Base-by-base conservation (phyloP, 2,797 vertebrate species). In the Onychomys torridus region DNA sequence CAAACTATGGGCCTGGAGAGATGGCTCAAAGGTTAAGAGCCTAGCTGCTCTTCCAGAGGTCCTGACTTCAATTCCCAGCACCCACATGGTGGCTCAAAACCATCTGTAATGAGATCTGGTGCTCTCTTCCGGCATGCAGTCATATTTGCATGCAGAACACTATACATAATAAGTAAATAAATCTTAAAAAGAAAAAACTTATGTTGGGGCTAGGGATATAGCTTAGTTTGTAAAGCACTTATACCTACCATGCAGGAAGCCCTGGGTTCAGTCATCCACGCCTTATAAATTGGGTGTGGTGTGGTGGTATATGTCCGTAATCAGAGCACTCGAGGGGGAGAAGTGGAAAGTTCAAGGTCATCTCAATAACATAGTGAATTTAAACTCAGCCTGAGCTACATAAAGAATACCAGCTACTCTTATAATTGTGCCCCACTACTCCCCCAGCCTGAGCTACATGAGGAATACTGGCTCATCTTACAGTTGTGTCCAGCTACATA, bases 381-480 rank as follows among this genome's bases (percentile, higher is more conserved):
- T 49, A n/a, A 67, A 69, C 37, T 19, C 61, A 84, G 19, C 29
- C 82, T 46, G 27, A 49, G 29, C 25, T 67, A n/a, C 32, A 49
- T 6, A 17, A 84, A 43, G 63, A 84, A 46, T 16, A 65, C 21
- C 10, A 13, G 40, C 57, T 37, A 34, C 65, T 63, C 85, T 89
- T 92, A 71, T 40, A 81, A 65, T 23, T 86, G 91, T 95, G 94
- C 34, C 46, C 8, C 65, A 63, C 79, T 52, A 76, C 94, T 32
- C 61, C 63, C 43, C 6, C 61, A 85, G 19, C 29, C 82, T 46
- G 40, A 49, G 43, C 25, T 49, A n/a, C 21, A 34, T 12, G 29
- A 85, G 43, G 63, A 84, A 65, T 29, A 65, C 21, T 4, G 12
- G 59, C 57, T 37, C 46, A 75, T 63, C 85, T 89, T 92, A 71